Evolutionary conservation across 1,140 invertebrate genomes (phyloP), one percentile per base, ranked within the genome.

Genomic region (Phenacoccus solenopsis): DNA sequence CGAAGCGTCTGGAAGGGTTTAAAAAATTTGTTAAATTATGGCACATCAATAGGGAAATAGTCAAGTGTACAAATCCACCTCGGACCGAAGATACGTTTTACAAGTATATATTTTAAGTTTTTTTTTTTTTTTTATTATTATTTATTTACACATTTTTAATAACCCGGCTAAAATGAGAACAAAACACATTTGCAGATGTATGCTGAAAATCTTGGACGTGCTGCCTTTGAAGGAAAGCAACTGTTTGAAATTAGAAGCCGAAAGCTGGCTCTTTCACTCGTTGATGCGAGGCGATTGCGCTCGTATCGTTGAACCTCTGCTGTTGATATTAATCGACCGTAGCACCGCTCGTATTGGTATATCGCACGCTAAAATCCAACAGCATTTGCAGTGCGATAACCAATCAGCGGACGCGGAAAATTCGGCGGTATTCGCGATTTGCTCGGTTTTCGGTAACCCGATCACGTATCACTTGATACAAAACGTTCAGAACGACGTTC

Each of bases 331-430:
- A 1, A 80, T 96, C 0, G 86, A 91, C 73, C 86, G 90, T 12
- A 88, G 87, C 59, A 94, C 93, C 0, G 88, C 90, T 69, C 83
- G 93, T 27, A 86, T 96, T 72, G 91, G 91, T 64, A 88, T 96
- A 1, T 85, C 91, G 10, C 90, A 94, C 76, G 87, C 93, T 0
- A 90, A 87, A 76, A 87, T 93, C 68, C 38, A 49, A 49, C 25
- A 25, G 21, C 59, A 27, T 27, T 9, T 64, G 2, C 59, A 64
- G 25, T 24, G 59, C 59, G 59, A 64, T 16, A 64, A 64, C 20
- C 59, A 64, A 24, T 24, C 59, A 10, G 9, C 21, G 21, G 59
- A 64, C 12, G 20, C 2, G 20, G 59, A 24, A 3, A 64, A 25
- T 27, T 24, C 59, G 13, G 25, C 21, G 1, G 21, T 64, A 25